Percentiles rank a stretch among this genome's conserved stretches.
Conservation (phyloP, 2,113 vertebrate species). For the Xiphias gladius region DNA sequence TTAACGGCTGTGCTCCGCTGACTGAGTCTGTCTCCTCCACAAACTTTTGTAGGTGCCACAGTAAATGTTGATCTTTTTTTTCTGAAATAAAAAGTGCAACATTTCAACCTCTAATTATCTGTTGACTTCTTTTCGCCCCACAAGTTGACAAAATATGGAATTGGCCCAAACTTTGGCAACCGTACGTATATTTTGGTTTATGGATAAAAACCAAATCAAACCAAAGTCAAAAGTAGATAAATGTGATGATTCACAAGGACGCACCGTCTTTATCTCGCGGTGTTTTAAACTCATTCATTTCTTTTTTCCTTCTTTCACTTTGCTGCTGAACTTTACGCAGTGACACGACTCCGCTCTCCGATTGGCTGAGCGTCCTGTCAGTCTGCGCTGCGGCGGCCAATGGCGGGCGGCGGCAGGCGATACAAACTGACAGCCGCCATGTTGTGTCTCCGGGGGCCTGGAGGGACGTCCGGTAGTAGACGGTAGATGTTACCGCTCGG, state of each 20-base stretch:
- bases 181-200: too few species aligned
- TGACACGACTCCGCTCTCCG: conserved; percentile 18
- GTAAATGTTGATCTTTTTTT: too few species aligned
- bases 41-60: too few species aligned
- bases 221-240: too few species aligned
- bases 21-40: too few species aligned
- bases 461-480: conserved; percentile 66
- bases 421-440: conserved; percentile 81
- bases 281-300: not conserved
- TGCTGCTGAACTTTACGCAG: conserved; percentile 18
- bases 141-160: too few species aligned
- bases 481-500: conserved; percentile 52
- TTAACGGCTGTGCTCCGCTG: too few species aligned
- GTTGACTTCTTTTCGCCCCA: too few species aligned
- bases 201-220: too few species aligned
- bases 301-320: not conserved
- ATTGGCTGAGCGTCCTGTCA: conserved; percentile 73
- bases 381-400: conserved; percentile 56
- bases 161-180: too few species aligned
- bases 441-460: conserved; percentile 76
- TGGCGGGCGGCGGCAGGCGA: conserved; percentile 50
- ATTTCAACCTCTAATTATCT: too few species aligned
- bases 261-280: not conserved
- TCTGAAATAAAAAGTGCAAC: too few species aligned
- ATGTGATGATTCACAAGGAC: not conserved